Percentiles rank a stretch among this genome's conserved stretches.
Conservation (phyloP, 2,888 invertebrate species). For the Macroteleia sp. region DNA sequence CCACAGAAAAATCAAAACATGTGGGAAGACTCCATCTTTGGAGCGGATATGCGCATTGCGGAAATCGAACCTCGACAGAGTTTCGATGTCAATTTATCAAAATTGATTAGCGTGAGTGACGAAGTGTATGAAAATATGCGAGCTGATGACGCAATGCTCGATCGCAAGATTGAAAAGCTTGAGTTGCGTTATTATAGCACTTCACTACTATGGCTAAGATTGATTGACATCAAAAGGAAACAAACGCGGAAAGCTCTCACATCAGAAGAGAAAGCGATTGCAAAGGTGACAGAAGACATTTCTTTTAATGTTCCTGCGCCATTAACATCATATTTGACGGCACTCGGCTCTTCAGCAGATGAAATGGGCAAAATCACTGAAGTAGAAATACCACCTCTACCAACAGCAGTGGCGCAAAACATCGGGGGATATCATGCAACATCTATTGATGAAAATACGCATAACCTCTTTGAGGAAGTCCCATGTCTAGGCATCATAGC, state of each 20-base stretch:
- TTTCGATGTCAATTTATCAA: constrained; percentile 1
- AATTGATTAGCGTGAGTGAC: neutral
- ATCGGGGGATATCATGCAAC: neutral
- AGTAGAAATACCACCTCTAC: neutral
- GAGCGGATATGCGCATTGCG: neutral
- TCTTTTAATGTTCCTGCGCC: neutral
- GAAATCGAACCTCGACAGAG: constrained; percentile 1
- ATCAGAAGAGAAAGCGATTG: constrained; percentile 2
- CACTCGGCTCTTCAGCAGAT: neutral
- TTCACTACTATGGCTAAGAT: neutral
- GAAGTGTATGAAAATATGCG: constrained; percentile 14
- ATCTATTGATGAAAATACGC: neutral
- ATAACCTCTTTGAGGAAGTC: neutral
- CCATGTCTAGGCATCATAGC: neutral
- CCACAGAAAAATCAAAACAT: neutral
- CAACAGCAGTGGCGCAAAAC: neutral
- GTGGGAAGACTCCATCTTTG: constrained; percentile 5
- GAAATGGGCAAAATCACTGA: constrained; percentile 4
- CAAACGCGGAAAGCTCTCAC: neutral
- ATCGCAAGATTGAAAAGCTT: constrained; percentile 4
- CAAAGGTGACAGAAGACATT: neutral
- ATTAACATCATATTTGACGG: neutral
- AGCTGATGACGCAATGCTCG: neutral
- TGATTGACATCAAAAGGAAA: constrained; percentile 12
- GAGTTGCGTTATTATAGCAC: constrained; percentile 1